These are phyloP conservation scores for Ramazzottius varieornatus DNA, from an alignment of 2,888 invertebrate species.

Conservation along the genomic window DNA sequence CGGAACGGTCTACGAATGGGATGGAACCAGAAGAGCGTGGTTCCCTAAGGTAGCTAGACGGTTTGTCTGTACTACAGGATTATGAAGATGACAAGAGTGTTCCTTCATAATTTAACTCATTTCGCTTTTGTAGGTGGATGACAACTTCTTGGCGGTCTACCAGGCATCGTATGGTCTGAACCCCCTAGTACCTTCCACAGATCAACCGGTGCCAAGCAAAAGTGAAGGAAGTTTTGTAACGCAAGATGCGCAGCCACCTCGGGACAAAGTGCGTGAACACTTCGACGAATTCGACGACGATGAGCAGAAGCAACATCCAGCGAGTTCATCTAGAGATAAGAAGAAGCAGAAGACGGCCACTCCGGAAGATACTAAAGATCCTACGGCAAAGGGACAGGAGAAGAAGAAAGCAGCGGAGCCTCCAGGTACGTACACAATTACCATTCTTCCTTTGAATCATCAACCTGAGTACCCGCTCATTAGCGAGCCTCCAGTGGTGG, in stretches of 20 bases:
- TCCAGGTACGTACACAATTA: slow-evolving; percentile 10
- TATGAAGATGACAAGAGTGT: background rate
- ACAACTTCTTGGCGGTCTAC: slow-evolving; percentile 80
- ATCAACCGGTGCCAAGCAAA: background rate
- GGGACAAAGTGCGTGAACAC: background rate
- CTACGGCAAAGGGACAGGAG: slow-evolving; percentile 13
- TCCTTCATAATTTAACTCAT: slow-evolving; percentile 4
- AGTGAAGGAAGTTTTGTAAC: too few species aligned
- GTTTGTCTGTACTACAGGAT: background rate
- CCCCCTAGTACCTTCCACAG: background rate
- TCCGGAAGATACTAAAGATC: slow-evolving; percentile 11
- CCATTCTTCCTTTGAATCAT: too few species aligned
- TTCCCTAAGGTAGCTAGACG: slow-evolving; percentile 53
- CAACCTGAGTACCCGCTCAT: too few species aligned
- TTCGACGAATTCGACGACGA: background rate
- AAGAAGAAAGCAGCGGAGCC: slow-evolving; percentile 11
- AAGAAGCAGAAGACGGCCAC: slow-evolving; percentile 17
- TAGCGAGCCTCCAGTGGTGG: too few species aligned
- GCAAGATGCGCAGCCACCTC: too few species aligned
- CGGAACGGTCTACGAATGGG: slow-evolving; percentile 73
- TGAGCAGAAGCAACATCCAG: slow-evolving; percentile 6
- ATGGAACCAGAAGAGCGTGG: slow-evolving; percentile 67
- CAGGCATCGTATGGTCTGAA: slow-evolving; percentile 56
- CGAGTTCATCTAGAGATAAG: slow-evolving; percentile 10
- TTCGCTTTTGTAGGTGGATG: slow-evolving; percentile 39